phyloP scores from a whole-genome alignment of 1,140 invertebrate species.

The Tetraneura akinire region DNA sequence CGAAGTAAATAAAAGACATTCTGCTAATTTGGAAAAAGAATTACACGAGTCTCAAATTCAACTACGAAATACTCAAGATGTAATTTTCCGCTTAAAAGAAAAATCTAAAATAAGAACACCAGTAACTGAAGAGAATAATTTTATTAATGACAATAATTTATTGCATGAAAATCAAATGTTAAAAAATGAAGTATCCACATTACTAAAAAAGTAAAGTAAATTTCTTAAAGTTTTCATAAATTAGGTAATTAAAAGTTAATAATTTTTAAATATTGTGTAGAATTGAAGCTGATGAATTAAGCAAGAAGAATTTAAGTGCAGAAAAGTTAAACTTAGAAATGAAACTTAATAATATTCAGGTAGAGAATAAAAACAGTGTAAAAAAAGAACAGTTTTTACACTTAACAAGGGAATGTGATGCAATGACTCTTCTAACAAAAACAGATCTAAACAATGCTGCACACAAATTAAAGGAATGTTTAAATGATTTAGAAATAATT shows the following conservation, averaged over 20 bases:
- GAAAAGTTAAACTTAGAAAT: conserved; percentile 43
- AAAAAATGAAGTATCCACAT: conserved; percentile 33
- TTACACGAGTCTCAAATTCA: conserved; percentile 44
- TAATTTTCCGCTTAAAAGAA: conserved; percentile 45
- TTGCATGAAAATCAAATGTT: conserved; percentile 40
- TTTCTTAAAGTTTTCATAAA: too few species aligned
- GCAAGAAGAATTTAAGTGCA: neutral
- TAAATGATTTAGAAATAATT: conserved; percentile 35
- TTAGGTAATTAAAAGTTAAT: neutral
- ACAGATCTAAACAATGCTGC: conserved; percentile 23
- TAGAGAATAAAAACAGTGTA: conserved; percentile 16
- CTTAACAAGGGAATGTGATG: conserved; percentile 22
- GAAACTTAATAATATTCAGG: conserved; percentile 27
- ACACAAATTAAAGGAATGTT: conserved; percentile 34
- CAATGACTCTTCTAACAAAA: conserved; percentile 9
- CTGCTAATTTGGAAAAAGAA: conserved; percentile 53
- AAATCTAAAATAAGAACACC: conserved; percentile 32
- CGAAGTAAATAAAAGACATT: conserved; percentile 51
- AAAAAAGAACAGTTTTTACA: conserved; percentile 18
- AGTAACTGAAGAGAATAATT: conserved; percentile 13
- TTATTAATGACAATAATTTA: conserved; percentile 27
- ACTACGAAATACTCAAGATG: conserved; percentile 37
- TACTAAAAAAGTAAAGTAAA: conserved; percentile 15
- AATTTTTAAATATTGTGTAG: neutral
- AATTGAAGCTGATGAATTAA: conserved; percentile 38